Percentiles rank a stretch among this genome's conserved stretches.
Conservation (phyloP, 2,113 vertebrate species). For the Cottus gobio region DNA sequence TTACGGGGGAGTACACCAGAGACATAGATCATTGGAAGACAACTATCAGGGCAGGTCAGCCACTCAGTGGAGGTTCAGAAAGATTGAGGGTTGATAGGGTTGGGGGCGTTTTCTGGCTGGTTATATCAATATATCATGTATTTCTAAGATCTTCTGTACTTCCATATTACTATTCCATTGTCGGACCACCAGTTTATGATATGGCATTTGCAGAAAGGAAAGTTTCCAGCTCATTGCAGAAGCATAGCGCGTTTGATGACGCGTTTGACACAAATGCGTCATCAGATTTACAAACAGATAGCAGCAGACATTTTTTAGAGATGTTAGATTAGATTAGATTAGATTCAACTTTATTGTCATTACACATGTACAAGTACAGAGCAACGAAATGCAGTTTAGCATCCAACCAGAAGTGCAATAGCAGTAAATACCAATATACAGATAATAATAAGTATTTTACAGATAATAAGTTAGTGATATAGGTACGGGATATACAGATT, state of each 20-base stretch:
- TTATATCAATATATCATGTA: conserved; percentile 8
- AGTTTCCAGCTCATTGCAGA: conserved; percentile 42
- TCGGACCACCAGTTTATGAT: neutral
- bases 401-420: no score
- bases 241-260: no score
- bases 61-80: conserved; percentile 28
- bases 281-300: conserved; percentile 59
- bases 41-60: conserved; percentile 43
- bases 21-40: conserved; percentile 56
- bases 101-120: conserved; percentile 1
- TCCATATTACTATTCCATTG: neutral
- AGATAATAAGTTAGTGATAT: no score
- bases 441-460: no score
- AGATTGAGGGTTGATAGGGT: conserved; percentile 30
- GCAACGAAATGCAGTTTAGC: no score
- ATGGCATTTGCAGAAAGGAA: conserved; percentile 18
- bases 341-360: no score
- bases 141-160: conserved; percentile 10
- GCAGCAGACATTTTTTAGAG: conserved; percentile 28
- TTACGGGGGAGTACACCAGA: conserved; percentile 51
- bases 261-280: conserved; percentile 57
- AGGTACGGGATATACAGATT: no score
- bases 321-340: no score
- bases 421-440: no score
- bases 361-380: no score